Conservation (phyloP, 2,888 invertebrate species). For the Megastigmus dorsalis region DNA sequence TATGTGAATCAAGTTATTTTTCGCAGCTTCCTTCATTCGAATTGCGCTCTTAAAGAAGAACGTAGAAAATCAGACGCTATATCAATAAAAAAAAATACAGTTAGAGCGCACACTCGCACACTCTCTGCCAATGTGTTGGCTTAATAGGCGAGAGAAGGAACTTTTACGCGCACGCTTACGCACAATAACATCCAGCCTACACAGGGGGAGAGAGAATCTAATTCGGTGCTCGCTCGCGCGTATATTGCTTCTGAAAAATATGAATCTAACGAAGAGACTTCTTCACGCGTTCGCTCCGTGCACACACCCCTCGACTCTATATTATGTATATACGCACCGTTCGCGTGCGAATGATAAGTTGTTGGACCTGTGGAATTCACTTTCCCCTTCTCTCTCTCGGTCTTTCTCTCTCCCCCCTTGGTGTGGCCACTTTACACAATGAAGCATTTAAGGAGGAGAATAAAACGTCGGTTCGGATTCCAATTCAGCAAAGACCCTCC, state of each 20-base stretch:
- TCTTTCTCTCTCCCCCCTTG: background rate
- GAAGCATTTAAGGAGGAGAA: slow-evolving; percentile 33
- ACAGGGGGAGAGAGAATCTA: slow-evolving; percentile 1
- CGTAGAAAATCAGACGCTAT: too few species aligned
- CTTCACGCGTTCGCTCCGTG: background rate
- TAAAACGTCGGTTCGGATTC: slow-evolving; percentile 30
- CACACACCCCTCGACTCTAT: background rate
- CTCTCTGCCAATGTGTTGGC: background rate
- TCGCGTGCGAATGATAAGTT: slow-evolving; percentile 29
- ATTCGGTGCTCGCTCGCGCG: slow-evolving; percentile 2
- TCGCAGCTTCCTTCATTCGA: too few species aligned
- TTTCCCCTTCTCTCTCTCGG: slow-evolving; percentile 29
- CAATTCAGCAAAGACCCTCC: too few species aligned
- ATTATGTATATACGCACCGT: too few species aligned
- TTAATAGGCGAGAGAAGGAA: slow-evolving; percentile 20
- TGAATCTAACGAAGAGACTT: slow-evolving; percentile 29
- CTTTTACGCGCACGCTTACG: background rate
- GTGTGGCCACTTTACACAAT: slow-evolving; percentile 28
- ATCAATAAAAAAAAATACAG: too few species aligned
- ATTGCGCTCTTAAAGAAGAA: too few species aligned
- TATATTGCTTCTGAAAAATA: slow-evolving; percentile 17
- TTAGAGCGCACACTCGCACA: background rate
- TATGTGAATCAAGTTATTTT: too few species aligned
- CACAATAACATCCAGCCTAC: too few species aligned
- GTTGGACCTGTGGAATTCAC: slow-evolving; percentile 25